Percentiles rank a stretch among this genome's conserved stretches.
phyloP scores from a whole-genome alignment of 2,888 invertebrate genomes.

The Rotaria macrura region DNA sequence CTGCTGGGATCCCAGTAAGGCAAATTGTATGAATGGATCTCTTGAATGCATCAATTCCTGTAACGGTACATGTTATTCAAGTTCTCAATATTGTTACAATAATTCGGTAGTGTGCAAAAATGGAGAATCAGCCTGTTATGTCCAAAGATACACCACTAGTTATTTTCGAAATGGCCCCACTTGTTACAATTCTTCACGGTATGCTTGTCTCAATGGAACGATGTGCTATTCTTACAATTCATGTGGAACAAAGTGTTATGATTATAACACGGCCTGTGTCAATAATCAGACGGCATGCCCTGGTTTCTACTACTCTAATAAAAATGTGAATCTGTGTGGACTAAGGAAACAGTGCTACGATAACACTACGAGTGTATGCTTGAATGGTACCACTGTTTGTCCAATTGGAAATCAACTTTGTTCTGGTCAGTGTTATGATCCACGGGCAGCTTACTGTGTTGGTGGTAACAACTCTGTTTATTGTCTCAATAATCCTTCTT shows the following conservation, averaged over 20 bases:
- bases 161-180: background rate
- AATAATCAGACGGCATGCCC: background rate
- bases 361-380: background rate
- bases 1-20: background rate
- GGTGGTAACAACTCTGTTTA: background rate
- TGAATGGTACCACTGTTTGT: background rate
- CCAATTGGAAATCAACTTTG: background rate
- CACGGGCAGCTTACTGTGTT: background rate
- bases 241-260: background rate
- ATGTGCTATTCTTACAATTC: background rate
- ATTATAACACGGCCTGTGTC: background rate
- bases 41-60: background rate
- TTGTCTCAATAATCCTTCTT: background rate
- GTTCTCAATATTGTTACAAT: background rate
- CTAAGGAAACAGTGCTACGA: background rate
- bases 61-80: background rate
- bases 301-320: background rate
- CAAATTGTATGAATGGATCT: background rate
- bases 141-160: background rate
- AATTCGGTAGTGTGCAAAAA: background rate
- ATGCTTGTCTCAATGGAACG: background rate
- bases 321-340: too few relatives aligned
- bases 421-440: background rate
- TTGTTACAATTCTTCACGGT: background rate
- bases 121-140: background rate